Evolutionary conservation across 2,888 invertebrate species (phyloP).

Genomic region (Isoperla grammatica): DNA sequence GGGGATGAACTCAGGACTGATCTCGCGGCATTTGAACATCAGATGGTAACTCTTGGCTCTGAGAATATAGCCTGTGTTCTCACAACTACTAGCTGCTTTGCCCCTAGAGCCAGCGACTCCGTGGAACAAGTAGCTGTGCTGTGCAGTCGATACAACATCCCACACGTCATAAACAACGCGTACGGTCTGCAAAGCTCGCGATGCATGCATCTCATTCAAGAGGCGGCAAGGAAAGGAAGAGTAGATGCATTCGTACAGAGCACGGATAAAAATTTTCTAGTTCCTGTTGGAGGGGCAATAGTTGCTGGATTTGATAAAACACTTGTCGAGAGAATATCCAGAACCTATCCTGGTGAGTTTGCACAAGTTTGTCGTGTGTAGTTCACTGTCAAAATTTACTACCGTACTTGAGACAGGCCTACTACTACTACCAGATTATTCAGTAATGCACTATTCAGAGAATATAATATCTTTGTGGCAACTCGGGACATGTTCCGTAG

Average conservation of each 20-base stretch:
- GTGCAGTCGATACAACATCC: conserved; percentile 56
- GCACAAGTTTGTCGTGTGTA: no score
- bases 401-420: no score
- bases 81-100: conserved; percentile 73
- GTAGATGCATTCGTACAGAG: conserved; percentile 77
- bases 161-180: conserved; percentile 77
- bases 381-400: no score
- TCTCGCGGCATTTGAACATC: conserved; percentile 50
- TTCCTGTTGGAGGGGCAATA: conserved; percentile 77
- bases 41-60: conserved; percentile 52
- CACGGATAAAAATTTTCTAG: conserved; percentile 77
- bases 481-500: no score
- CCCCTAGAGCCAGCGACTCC: conserved; percentile 70
- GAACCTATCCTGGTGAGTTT: conserved; percentile 62
- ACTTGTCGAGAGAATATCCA: conserved; percentile 57
- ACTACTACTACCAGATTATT: no score
- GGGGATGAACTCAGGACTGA: conserved; percentile 61
- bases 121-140: conserved; percentile 54
- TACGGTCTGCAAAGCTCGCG: conserved; percentile 71
- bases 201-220: conserved; percentile 60
- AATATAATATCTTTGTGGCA: conserved; percentile 5
- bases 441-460: no score
- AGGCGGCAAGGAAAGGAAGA: conserved; percentile 57
- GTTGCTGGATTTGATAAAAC: conserved; percentile 63
- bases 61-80: conserved; percentile 64